Conservation (phyloP, 2,888 invertebrate genomes). For the Pachycephus smyrnensis region DNA sequence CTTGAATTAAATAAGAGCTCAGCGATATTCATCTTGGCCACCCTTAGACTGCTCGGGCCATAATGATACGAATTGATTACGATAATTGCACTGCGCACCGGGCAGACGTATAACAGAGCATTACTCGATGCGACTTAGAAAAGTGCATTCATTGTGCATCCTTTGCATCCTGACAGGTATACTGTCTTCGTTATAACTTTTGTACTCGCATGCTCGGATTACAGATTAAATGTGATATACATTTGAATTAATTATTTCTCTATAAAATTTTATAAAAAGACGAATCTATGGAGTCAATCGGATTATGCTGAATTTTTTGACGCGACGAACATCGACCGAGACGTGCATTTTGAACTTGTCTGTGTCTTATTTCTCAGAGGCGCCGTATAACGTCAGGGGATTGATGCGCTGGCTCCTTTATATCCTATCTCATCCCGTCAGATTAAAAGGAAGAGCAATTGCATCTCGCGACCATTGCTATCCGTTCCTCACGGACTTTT, state of each 20-base stretch:
- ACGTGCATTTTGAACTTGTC: not conserved
- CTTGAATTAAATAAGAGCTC: slow-evolving; percentile 33
- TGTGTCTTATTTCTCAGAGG: not conserved
- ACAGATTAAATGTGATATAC: not conserved
- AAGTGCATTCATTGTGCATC: not conserved
- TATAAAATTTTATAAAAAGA: not conserved
- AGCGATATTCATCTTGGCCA: slow-evolving; percentile 7
- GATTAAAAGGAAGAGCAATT: slow-evolving; percentile 8
- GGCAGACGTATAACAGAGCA: not conserved
- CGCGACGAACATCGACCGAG: not conserved
- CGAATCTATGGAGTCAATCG: not conserved
- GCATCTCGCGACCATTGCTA: not conserved
- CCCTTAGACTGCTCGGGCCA: slow-evolving; percentile 19
- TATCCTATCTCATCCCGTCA: slow-evolving; percentile 8
- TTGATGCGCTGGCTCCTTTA: slow-evolving; percentile 10
- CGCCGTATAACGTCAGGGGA: not conserved
- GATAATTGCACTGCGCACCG: slow-evolving; percentile 29
- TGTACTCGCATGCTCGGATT: not conserved
- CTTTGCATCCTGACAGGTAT: not conserved
- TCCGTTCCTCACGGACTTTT: not conserved
- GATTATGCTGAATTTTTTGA: not conserved
- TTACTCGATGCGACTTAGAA: not conserved
- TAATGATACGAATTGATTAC: slow-evolving; percentile 46
- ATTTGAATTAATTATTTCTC: not conserved
- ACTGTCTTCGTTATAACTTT: not conserved